Evolutionary conservation across 2,888 invertebrate genomes (phyloP).

Genomic region (Papilio protenor): DNA sequence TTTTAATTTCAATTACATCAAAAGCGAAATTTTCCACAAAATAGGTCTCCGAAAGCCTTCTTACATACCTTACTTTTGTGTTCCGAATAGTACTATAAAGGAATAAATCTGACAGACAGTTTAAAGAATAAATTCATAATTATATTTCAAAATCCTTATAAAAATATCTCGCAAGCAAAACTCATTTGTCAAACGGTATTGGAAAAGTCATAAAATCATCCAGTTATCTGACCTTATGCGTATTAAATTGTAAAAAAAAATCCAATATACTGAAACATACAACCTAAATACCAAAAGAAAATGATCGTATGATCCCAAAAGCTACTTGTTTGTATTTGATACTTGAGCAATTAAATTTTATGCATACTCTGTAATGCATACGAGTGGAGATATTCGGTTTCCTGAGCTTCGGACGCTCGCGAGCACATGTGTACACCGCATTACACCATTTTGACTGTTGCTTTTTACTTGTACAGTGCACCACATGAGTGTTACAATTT

Average conservation of each 20-base stretch:
- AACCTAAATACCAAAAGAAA: constrained; percentile 24
- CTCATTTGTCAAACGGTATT: constrained; percentile 4
- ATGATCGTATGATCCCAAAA: constrained; percentile 6
- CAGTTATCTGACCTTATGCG: constrained; percentile 11
- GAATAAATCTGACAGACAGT: no score
- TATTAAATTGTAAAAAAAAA: not conserved
- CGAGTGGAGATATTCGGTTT: constrained; percentile 45
- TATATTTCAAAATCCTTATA: not conserved
- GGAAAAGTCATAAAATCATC: not conserved
- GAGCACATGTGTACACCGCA: constrained; percentile 49
- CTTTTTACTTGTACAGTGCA: constrained; percentile 44
- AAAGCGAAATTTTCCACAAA: no score
- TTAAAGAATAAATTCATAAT: not conserved
- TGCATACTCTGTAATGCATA: constrained; percentile 46
- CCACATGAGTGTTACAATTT: not conserved
- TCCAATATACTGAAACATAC: not conserved
- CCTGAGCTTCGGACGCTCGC: constrained; percentile 45
- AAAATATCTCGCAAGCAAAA: not conserved
- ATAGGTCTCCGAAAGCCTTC: no score
- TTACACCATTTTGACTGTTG: constrained; percentile 49
- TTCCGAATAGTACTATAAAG: no score
- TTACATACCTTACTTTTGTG: no score
- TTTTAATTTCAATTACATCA: no score
- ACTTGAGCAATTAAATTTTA: constrained; percentile 50
- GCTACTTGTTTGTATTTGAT: constrained; percentile 36